These are phyloP conservation scores for Rhabdornis inornatus DNA, from an alignment of 2,113 vertebrate genomes.

Conservation along the genomic window DNA sequence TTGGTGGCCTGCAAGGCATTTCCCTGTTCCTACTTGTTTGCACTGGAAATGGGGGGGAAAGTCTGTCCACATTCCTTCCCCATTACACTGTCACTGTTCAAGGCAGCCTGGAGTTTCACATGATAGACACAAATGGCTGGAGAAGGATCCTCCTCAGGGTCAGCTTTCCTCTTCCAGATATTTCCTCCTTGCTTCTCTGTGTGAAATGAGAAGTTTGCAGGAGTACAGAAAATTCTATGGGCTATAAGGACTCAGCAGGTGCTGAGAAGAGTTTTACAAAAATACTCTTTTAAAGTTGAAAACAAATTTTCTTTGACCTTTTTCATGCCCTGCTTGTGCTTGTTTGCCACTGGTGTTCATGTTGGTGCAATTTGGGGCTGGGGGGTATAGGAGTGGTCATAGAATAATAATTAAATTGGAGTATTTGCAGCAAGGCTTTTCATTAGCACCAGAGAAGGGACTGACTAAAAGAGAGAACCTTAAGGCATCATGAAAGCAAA, in stretches of 20 bases:
- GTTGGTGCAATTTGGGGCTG: conserved; percentile 46
- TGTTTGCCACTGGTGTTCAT: conserved; percentile 7
- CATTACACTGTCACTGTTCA: accelerated
- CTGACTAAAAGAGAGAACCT: conserved; percentile 28
- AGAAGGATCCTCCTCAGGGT: background rate
- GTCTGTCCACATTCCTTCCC: background rate
- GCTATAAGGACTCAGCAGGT: background rate
- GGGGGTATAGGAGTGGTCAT: conserved; percentile 41
- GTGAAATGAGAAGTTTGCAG: background rate
- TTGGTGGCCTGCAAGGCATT: accelerated
- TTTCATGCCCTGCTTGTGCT: conserved; percentile 25
- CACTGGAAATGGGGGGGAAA: background rate
- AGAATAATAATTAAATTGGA: conserved; percentile 25
- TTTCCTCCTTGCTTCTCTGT: background rate
- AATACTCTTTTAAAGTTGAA: background rate
- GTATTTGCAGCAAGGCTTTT: conserved; percentile 38
- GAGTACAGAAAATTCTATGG: background rate
- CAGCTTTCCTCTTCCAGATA: background rate
- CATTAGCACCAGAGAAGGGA: conserved; percentile 27
- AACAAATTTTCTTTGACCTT: conserved; percentile 47
- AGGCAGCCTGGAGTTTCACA: background rate
- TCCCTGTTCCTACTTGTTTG: background rate
- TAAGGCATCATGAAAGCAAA: conserved; percentile 38
- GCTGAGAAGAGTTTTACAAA: background rate
- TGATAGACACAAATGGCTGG: background rate